Percentiles rank a stretch among this genome's conserved stretches.
Evolutionary conservation across 2,888 invertebrate species (phyloP).

Genomic region (Drosophila peninsularis): DNA sequence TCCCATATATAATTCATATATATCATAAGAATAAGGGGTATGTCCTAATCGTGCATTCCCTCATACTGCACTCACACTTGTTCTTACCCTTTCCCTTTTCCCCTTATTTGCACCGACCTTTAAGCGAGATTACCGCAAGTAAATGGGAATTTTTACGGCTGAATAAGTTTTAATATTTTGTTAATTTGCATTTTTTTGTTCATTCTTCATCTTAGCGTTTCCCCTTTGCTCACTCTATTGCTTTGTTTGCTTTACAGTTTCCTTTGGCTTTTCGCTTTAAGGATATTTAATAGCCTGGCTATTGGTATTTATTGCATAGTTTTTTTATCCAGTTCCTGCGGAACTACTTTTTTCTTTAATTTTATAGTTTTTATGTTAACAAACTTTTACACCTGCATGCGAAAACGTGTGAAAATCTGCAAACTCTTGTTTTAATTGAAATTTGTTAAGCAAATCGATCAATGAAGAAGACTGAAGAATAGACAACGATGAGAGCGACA

Average conservation of each 20-base stretch:
- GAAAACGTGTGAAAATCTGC: conserved; percentile 64
- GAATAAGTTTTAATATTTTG: conserved; percentile 79
- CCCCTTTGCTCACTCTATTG: conserved; percentile 6
- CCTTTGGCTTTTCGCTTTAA: conserved; percentile 56
- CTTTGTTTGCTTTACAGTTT: conserved; percentile 17
- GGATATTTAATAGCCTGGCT: conserved; percentile 70
- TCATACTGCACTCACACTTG: background rate
- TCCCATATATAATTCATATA: too few species aligned
- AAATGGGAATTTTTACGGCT: conserved; percentile 78
- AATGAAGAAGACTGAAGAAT: background rate
- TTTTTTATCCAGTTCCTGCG: conserved; percentile 75
- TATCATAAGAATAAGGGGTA: background rate
- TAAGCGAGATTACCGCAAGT: conserved; percentile 74
- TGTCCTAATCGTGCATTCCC: background rate
- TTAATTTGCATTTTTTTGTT: conserved; percentile 34
- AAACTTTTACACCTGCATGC: conserved; percentile 62
- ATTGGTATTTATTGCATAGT: conserved; percentile 22
- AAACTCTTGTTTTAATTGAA: conserved; percentile 19
- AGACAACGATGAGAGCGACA: background rate
- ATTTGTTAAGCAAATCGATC: background rate
- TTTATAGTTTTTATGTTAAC: background rate
- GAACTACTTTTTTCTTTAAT: conserved; percentile 64
- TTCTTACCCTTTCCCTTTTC: background rate
- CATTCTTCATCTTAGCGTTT: conserved; percentile 30
- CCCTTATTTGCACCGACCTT: conserved; percentile 55